Base-by-base conservation (phyloP, 2,113 vertebrate species). In the Labrus mixtus region DNA sequence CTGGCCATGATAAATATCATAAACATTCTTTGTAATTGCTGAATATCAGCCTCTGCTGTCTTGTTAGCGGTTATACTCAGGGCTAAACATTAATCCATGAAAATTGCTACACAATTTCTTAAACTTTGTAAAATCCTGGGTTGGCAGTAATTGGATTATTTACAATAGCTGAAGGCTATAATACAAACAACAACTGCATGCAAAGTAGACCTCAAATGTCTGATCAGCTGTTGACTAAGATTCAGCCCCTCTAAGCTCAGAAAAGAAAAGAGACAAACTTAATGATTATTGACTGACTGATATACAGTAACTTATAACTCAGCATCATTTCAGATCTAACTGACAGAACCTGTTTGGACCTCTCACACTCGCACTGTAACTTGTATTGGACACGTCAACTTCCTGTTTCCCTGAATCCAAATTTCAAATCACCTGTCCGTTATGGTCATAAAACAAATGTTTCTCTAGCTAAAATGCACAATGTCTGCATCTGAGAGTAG, bases 401-500 rank as follows among this genome's bases (percentile, higher is more conserved):
- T 19, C 67, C 20, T 10, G 29, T 29, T 62, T 61, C 6, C 41
- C 41, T 37, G 50, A 39, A 50, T n/a, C 3, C 3, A 17, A 57
- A 16, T 7, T 13, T 29, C 4, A 22, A 62, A 53, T 4, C 50
- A 33, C 29, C 1, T 4, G 4, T 33, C 29, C 6, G 6, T 6
- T 33, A 33, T 33, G 25, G 6, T 33, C 29, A 33, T 33, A 33
- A 33, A 6, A 33, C 29, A 33, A 6, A 33, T 33, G 29, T 6
- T 33, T 33, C 39, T 36, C 29, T 13, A 3, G 1, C 25, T 10
- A 62, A 20, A 65, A 54, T 46, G 13, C 62, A 10, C 39, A 41
- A 68, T 45, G n/a, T 64, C 56, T 55, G 29, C 33, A 43, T 67
- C 22, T 58, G 23, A 71, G 36, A 59, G 5, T 46, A 41, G 19